Evolutionary conservation across 1,140 invertebrate genomes (phyloP), one percentile per base, ranked within the genome.

Genomic region (Pseudomyrmex concolor): DNA sequence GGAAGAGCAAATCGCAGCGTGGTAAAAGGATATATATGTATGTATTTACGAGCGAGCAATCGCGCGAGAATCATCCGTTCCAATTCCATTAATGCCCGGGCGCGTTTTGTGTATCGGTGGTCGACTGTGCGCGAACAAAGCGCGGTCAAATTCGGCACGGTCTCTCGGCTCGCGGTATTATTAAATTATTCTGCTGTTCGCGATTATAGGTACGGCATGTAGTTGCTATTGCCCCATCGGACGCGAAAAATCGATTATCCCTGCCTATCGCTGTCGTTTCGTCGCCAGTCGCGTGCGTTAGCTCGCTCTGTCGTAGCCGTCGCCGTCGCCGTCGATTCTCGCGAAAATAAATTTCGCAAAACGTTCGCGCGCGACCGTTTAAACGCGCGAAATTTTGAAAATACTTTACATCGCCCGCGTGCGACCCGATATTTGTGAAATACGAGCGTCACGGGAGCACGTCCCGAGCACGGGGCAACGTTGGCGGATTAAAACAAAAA

Each of bases 391-490:
- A 80, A 87, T 87, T 88, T 67, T 71, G 59, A 62, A 71, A 70
- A 88, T 76, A 85, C 72, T 88, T 88, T 85, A 85, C 87, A 86
- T n/a, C n/a, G 57, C 83, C 83, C 55, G 77, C 64, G 86, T 57
- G 76, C 78, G 86, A 88, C 85, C 87, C 83, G 84, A 83, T 88
- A 88, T 88, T 88, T 73, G 86, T 88, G 78, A 88, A 88, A 88
- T 87, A 88, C 78, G 87, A 88, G 83, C 86, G 84, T 71, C 12
- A 59, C 72, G 87, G 73, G 59, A 70, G 34, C n/a, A n/a, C n/a
- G n/a, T 34, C 63, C 3, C 54, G 66, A 71, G 64, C 54, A 19
- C 19, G 22, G 22, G 8, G 48, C 34, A 8, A 43, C 19, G 50
- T 22, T 77, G 13, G 72, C 22, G 73, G 54, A 63, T 55, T 83